These are phyloP conservation scores for Syrista parreyssii DNA, from an alignment of 2,888 invertebrate genomes.

Conservation along the genomic window DNA sequence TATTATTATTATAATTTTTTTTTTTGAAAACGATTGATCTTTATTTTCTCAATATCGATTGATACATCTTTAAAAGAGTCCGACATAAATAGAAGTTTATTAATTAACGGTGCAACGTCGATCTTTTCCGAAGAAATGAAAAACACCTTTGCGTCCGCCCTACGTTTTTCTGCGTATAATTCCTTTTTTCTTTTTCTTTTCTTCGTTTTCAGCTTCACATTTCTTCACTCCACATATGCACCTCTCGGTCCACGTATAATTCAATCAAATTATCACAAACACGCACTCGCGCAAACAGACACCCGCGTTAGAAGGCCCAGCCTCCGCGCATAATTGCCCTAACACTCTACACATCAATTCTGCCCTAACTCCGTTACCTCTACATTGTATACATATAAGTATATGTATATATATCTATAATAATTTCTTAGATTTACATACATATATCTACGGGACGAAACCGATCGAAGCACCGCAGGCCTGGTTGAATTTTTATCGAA, in stretches of 20 bases:
- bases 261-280: neutral
- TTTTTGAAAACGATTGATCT: conserved; percentile 53
- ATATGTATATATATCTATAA: conserved; percentile 18
- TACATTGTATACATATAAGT: conserved; percentile 26
- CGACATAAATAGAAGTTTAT: conserved; percentile 45
- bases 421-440: conserved; percentile 16
- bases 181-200: too few species aligned
- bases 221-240: too few species aligned
- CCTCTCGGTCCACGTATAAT: neutral
- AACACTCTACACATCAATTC: conserved; percentile 44
- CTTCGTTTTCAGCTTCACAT: too few species aligned
- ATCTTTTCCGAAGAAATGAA: neutral
- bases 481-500: too few species aligned
- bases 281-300: conserved; percentile 21
- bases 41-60: conserved; percentile 54
- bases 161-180: too few species aligned
- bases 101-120: conserved; percentile 12
- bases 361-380: conserved; percentile 24
- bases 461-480: too few species aligned
- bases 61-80: conserved; percentile 50
- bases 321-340: conserved; percentile 38
- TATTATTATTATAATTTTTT: neutral
- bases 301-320: conserved; percentile 48
- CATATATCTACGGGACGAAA: too few species aligned
- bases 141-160: too few species aligned